A percentile compares a stretch with the other conserved stretches of the same genome.
Evolutionary conservation across 2,113 vertebrate genomes (phyloP).

Genomic region (Thalassarche chlororhynchos): DNA sequence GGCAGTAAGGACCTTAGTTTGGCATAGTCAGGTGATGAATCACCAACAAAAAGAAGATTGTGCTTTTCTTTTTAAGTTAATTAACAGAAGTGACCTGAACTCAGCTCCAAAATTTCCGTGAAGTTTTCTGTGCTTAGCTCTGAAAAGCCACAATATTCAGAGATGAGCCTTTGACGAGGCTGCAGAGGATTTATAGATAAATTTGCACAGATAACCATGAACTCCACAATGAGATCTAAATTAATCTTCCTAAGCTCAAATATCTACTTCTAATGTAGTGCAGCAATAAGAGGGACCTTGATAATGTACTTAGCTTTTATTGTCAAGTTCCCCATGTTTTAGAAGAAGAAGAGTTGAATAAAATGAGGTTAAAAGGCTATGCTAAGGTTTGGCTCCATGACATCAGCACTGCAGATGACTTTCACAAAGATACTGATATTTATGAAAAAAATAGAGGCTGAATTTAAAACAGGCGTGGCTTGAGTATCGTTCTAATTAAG

Average conservation of each 20-base stretch:
- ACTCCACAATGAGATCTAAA: not conserved
- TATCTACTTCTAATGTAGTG: not conserved
- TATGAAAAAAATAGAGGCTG: not conserved
- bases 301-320: not conserved
- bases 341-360: not conserved
- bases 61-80: not conserved
- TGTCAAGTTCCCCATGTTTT: not conserved
- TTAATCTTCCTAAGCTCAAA: not conserved
- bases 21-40: not conserved
- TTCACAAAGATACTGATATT: not conserved
- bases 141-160: not conserved
- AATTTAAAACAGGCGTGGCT: not conserved
- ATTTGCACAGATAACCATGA: not conserved
- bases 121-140: not conserved
- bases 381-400: not conserved
- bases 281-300: not conserved
- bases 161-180: not conserved
- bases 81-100: not conserved
- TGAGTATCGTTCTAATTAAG: not conserved
- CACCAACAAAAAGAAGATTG: not conserved
- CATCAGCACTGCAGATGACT: not conserved
- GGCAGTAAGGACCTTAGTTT: not conserved
- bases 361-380: not conserved
- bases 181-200: not conserved
- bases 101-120: not conserved